Evolutionary conservation across 37 sponge, comb jelly and placozoan species (phyloP).

Genomic region (Aplysina aerophoba): DNA sequence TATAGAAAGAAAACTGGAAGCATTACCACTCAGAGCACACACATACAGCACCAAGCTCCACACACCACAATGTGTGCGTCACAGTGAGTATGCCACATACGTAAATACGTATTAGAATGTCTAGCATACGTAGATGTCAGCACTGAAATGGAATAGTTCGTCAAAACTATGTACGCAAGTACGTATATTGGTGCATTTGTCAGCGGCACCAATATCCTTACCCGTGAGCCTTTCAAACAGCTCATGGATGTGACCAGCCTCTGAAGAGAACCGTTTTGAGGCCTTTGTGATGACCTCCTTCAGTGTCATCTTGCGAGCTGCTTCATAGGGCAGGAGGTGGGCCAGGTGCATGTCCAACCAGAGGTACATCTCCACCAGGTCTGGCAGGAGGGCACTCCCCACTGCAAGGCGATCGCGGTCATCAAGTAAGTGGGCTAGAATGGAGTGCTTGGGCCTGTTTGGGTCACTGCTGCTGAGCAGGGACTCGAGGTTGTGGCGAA

Average conservation of each 20-base stretch:
- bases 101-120: no score
- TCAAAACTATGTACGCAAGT: no score
- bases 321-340: conserved; percentile 64
- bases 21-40: no score
- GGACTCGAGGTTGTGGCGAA: conserved; percentile 61
- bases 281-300: conserved; percentile 50
- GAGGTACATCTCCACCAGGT: conserved; percentile 83
- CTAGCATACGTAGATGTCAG: no score
- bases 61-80: no score
- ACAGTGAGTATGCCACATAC: no score
- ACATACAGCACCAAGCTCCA: no score
- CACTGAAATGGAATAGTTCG: no score
- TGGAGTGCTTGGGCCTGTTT: background rate
- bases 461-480: conserved; percentile 5
- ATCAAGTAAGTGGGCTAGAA: conserved; percentile 47
- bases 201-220: background rate
- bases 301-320: conserved; percentile 55
- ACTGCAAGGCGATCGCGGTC: conserved; percentile 55
- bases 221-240: conserved; percentile 77
- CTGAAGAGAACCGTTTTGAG: conserved; percentile 31
- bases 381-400: conserved; percentile 72
- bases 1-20: no score
- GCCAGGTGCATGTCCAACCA: conserved; percentile 83
- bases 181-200: no score
- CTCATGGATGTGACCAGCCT: conserved; percentile 36